These are phyloP conservation scores for Oryzias celebensis DNA, from an alignment of 2,113 vertebrate species.

Conservation along the genomic window DNA sequence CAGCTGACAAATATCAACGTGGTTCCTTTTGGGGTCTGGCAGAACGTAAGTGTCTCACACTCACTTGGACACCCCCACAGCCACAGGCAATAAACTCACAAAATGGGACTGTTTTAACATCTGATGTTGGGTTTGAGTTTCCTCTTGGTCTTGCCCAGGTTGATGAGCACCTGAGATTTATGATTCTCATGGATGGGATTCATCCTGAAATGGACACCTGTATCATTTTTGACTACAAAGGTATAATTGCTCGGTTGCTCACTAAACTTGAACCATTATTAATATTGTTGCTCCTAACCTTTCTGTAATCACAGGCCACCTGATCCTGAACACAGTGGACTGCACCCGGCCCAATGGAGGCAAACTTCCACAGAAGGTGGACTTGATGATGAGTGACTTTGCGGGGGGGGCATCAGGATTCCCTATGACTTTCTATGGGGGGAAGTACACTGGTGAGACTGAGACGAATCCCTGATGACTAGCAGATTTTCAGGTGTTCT, in stretches of 20 bases:
- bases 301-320: constrained; percentile 69
- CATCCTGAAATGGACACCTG: constrained; percentile 86
- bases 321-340: constrained; percentile 84
- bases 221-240: constrained; percentile 84
- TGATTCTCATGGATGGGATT: constrained; percentile 84
- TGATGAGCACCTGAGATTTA: constrained; percentile 77
- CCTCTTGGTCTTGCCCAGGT: constrained; percentile 16
- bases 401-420: constrained; percentile 84
- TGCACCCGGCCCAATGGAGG: constrained; percentile 83
- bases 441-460: constrained; percentile 79
- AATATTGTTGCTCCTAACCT: neutral
- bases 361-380: constrained; percentile 73
- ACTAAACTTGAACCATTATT: neutral
- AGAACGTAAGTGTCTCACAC: constrained; percentile 63
- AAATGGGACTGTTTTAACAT: no score
- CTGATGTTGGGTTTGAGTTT: no score
- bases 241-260: constrained; percentile 31
- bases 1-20: constrained; percentile 79
- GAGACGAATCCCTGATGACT: neutral
- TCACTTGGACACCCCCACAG: no score
- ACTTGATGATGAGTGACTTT: constrained; percentile 83
- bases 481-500: no score
- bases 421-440: constrained; percentile 81
- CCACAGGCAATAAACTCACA: no score
- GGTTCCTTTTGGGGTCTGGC: constrained; percentile 80